Percentiles rank a stretch among this genome's conserved stretches.
Conservation (phyloP, 2,797 vertebrate genomes). For the Rhinichthys osculus region DNA sequence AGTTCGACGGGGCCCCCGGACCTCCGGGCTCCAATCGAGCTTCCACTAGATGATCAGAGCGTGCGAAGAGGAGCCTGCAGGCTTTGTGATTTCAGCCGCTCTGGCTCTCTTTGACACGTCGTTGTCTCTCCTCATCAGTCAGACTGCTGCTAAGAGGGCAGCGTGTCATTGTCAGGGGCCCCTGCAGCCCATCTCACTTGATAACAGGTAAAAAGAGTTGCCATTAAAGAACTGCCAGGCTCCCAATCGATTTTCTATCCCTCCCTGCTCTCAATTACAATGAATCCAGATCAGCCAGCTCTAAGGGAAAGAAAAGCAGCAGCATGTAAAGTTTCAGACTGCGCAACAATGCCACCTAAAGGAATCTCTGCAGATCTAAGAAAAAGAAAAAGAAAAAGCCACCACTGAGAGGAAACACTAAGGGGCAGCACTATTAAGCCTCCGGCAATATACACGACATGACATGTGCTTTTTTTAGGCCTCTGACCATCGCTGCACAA, state of each 20-base stretch:
- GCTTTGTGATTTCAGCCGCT: conserved; percentile 49
- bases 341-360: conserved; percentile 47
- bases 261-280: conserved; percentile 63
- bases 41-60: conserved; percentile 37
- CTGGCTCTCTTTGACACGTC: conserved; percentile 47
- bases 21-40: conserved; percentile 40
- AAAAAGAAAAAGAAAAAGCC: conserved; percentile 59
- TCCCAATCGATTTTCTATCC: conserved; percentile 64
- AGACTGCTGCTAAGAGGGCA: conserved; percentile 56
- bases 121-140: conserved; percentile 56
- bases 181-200: conserved; percentile 60
- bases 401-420: conserved; percentile 15
- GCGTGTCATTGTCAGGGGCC: conserved; percentile 60
- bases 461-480: conserved; percentile 38
- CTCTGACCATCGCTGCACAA: conserved; percentile 36
- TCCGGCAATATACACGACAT: conserved; percentile 19
- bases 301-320: conserved; percentile 60
- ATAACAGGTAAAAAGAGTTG: conserved; percentile 64
- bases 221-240: conserved; percentile 65
- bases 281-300: conserved; percentile 59
- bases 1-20: conserved; percentile 9
- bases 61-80: conserved; percentile 44
- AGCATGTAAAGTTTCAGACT: background rate
- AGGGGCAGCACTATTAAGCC: conserved; percentile 16
- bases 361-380: conserved; percentile 24